Evolutionary conservation across 2,888 invertebrate genomes (phyloP), one percentile per base, ranked within the genome.

Genomic region (Serrognathus titanus): DNA sequence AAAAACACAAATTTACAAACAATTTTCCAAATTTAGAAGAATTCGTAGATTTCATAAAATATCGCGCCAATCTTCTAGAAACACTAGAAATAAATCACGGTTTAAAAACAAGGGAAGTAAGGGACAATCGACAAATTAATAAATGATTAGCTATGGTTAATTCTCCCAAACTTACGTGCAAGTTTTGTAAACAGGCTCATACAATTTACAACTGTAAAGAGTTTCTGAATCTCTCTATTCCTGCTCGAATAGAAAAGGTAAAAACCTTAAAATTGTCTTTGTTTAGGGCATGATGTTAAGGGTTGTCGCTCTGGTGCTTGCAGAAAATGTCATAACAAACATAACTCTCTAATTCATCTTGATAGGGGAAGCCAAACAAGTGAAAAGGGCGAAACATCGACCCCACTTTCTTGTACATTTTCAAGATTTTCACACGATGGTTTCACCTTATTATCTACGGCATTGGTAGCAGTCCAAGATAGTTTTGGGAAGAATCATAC

Each of bases 181-280:
- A 8, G 3, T 13, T 37, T 38, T 9, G 51, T 31, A 51, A 51
- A 10, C 41, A 41, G 6, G 24, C 20, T 16, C 46, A 46, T 46
- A 20, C 16, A 36, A 46, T 45, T 37, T 45, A 46, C 36, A 36
- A 45, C 7, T 45, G 45, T n/a, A 12, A 16, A 24, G 53, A 53
- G n/a, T 53, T 53, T 37, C 47, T 53, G n/a, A 36, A 53, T 10
- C 20, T 53, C 11, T 24, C 46, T 3, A 37, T 53, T n/a, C 8
- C 9, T 12, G 13, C 40, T 13, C 12, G 53, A 46, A 46, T 47
- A 43, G 37, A 47, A 35, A 38, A 38, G 31, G 38, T n/a, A n/a
- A n/a, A n/a, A n/a, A n/a, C n/a, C n/a, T n/a, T n/a, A 11, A 6
- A 54, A 54, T 41, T 64, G 64, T 51, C 55, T 62, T n/a, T n/a